Conservation (phyloP, 2,888 invertebrate genomes). For the Andrena chrysosceles region DNA sequence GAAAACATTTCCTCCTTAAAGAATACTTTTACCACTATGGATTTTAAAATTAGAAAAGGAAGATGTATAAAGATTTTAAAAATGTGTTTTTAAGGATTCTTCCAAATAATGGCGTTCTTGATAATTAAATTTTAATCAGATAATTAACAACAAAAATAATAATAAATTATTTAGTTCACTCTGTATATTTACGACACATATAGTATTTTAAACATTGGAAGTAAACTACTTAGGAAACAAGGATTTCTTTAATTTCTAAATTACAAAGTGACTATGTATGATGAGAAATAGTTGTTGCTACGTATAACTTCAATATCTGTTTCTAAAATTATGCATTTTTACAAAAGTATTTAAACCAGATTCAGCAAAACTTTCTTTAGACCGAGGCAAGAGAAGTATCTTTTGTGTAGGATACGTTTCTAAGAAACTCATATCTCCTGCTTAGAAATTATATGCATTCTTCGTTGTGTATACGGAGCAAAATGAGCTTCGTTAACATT, state of each 20-base stretch:
- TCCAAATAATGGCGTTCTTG: no score
- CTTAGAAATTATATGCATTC: constrained; percentile 2
- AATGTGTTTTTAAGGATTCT: no score
- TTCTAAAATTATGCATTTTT: not conserved
- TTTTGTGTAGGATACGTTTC: not conserved
- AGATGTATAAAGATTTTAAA: no score
- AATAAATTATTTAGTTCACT: no score
- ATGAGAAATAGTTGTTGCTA: not conserved
- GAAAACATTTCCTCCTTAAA: no score
- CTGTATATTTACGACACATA: no score
- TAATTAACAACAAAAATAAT: no score
- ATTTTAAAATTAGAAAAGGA: no score
- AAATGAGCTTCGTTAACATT: constrained; percentile 62
- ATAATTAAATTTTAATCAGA: no score
- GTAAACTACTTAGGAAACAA: not conserved
- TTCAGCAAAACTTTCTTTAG: not conserved
- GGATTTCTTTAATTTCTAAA: not conserved
- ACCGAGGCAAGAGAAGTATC: not conserved
- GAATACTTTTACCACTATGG: no score
- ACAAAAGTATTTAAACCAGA: not conserved
- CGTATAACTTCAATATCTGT: not conserved
- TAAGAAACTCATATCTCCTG: constrained; percentile 1
- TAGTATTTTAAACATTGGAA: no score
- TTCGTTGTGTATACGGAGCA: constrained; percentile 8
- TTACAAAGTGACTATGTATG: not conserved